Base-by-base conservation (phyloP, 1,140 invertebrate genomes). In the Lordiphosa mommai region DNA sequence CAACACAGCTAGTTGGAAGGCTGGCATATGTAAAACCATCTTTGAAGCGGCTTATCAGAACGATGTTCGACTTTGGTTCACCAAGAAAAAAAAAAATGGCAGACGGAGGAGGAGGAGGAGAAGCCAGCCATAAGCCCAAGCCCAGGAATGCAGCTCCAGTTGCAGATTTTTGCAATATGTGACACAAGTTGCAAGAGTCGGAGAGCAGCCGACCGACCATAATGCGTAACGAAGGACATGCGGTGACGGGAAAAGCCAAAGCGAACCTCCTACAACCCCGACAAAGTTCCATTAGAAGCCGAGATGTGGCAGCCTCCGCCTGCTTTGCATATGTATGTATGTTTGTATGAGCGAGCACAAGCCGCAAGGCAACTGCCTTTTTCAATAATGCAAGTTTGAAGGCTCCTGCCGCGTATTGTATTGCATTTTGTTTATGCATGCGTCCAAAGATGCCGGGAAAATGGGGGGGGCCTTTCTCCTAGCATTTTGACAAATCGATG, bases 381-480 rank as follows among this genome's bases (percentile, higher is more conserved):
- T 84, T 82, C 76, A 82, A 82, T 82, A 82, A 82, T 82, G 76
- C 76, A 82, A 72, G 41, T 61, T 76, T 55, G 63, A 80, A 61
- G 61, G 52, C 57, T 79, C 44, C 65, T 53, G 55, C 53, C 61
- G 65, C 65, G 50, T 56, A 84, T 84, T 82, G 76, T 82, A 73
- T 72, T 76, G 76, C 77, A 84, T 74, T 76, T 82, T 82, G 77
- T 80, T 80, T 82, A 82, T 84, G 76, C 67, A 82, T 76, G 76
- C 74, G 38, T 38, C 71, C 64, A 51, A 60, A 61, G 65, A 56
- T 40, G 55, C 53, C 43, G 44, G 17, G 37, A 41, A 50, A 16
- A 41, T 6, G 30, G 23, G 13, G 37, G 41, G 23, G 13, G 29
- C 7, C 13, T n/a, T 23, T 23, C 34, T 13, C 12, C 20, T 30